phyloP scores from a whole-genome alignment of 2,797 vertebrate species.

The Geotrypetes seraphini region DNA sequence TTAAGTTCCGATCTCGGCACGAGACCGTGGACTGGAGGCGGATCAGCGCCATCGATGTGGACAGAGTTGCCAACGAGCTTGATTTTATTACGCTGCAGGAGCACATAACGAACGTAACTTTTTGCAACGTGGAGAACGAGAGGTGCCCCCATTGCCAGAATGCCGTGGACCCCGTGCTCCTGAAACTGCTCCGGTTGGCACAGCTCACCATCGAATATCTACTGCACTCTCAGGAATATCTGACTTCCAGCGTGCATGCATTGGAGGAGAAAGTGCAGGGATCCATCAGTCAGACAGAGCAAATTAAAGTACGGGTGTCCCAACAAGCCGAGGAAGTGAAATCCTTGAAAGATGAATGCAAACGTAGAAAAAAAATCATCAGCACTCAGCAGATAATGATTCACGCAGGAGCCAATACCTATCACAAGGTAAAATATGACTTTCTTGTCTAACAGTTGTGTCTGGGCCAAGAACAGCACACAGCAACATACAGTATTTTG shows the following conservation, averaged over 20 bases:
- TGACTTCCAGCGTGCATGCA: conserved; percentile 56
- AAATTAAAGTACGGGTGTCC: conserved; percentile 48
- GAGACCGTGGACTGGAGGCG: conserved; percentile 86
- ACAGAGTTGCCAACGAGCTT: conserved; percentile 71
- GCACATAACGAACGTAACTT: conserved; percentile 76
- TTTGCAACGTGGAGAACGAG: conserved; percentile 82
- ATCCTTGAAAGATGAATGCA: conserved; percentile 68
- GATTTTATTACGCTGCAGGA: conserved; percentile 79
- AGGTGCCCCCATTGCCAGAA: conserved; percentile 79
- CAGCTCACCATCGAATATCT: conserved; percentile 91
- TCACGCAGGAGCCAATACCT: conserved; percentile 56
- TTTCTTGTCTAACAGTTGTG: no score
- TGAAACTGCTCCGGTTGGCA: conserved; percentile 79
- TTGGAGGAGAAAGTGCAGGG: conserved; percentile 63
- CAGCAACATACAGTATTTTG: no score
- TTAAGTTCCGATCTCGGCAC: conserved; percentile 76
- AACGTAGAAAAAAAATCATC: conserved; percentile 77
- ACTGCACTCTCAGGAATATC: conserved; percentile 84
- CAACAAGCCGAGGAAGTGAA: conserved; percentile 59
- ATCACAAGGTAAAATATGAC: conserved; percentile 71
- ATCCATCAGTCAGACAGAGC: conserved; percentile 48
- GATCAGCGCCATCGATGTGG: conserved; percentile 75
- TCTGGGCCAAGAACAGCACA: no score
- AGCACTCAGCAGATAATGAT: conserved; percentile 80
- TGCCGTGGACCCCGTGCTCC: conserved; percentile 74